A percentile compares a stretch with the other conserved stretches of the same genome.
phyloP scores from a whole-genome alignment of 2,888 invertebrate genomes.

The Epicampocera succincta region DNA sequence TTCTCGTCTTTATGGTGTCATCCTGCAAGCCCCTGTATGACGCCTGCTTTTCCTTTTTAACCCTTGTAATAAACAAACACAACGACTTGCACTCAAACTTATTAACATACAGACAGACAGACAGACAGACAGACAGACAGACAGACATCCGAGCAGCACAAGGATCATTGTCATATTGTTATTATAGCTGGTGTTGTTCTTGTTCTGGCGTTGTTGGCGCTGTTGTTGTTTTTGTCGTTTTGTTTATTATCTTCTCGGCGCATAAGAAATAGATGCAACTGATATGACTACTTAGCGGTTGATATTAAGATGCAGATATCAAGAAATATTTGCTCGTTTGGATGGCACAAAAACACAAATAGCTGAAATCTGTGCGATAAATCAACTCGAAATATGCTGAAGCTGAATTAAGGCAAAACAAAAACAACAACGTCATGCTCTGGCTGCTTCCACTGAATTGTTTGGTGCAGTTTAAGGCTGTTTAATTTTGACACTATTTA shows the following conservation, averaged over 20 bases:
- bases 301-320: not conserved
- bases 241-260: conserved; percentile 34
- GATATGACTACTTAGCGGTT: conserved; percentile 49
- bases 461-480: too few species aligned
- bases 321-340: not conserved
- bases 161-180: conserved; percentile 27
- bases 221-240: conserved; percentile 14
- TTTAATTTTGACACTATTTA: too few species aligned
- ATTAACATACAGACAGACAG: not conserved
- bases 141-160: not conserved
- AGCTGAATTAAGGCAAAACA: not conserved
- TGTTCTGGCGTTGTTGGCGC: not conserved
- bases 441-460: too few species aligned
- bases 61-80: not conserved
- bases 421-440: too few species aligned
- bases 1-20: conserved; percentile 57
- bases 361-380: not conserved
- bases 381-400: not conserved
- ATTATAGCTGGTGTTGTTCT: not conserved
- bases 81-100: conserved; percentile 4
- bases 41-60: conserved; percentile 44
- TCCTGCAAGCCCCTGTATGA: conserved; percentile 39
- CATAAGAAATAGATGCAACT: conserved; percentile 40
- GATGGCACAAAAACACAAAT: not conserved
- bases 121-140: not conserved